A percentile compares a stretch with the other conserved stretches of the same genome.
Conservation (phyloP, 2,888 invertebrate genomes). For the Gymnoscelis rufifasciata region DNA sequence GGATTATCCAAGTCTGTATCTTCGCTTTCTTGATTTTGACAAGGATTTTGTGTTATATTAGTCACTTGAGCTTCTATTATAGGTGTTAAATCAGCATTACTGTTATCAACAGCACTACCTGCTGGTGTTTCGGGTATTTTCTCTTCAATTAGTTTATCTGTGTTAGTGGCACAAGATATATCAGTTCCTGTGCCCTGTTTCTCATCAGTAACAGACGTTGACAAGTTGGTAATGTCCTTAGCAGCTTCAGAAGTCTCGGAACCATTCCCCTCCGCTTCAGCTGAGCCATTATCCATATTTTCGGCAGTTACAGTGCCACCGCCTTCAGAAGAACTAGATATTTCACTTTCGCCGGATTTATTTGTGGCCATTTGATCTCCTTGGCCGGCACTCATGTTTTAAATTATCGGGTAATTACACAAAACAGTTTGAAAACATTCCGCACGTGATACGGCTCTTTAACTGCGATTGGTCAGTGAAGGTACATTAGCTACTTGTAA, state of each 20-base stretch:
- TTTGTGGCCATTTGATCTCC: conserved; percentile 9
- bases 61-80: no score
- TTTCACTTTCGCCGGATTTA: conserved; percentile 15
- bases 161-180: background rate
- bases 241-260: background rate
- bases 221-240: background rate
- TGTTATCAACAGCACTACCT: background rate
- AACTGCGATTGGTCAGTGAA: no score
- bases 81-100: no score
- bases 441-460: no score
- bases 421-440: no score
- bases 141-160: background rate
- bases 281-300: background rate
- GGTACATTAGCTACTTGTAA: no score
- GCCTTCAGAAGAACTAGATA: conserved; percentile 8
- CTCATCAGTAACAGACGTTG: background rate
- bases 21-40: no score
- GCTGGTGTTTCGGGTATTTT: background rate
- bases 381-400: conserved; percentile 15
- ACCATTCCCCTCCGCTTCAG: background rate
- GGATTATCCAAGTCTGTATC: background rate
- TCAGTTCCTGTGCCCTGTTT: background rate
- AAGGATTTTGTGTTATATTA: no score
- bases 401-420: conserved; percentile 1
- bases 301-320: background rate